Evolutionary conservation across 2,797 vertebrate species (phyloP).

Genomic region (Silurus aristotelis): DNA sequence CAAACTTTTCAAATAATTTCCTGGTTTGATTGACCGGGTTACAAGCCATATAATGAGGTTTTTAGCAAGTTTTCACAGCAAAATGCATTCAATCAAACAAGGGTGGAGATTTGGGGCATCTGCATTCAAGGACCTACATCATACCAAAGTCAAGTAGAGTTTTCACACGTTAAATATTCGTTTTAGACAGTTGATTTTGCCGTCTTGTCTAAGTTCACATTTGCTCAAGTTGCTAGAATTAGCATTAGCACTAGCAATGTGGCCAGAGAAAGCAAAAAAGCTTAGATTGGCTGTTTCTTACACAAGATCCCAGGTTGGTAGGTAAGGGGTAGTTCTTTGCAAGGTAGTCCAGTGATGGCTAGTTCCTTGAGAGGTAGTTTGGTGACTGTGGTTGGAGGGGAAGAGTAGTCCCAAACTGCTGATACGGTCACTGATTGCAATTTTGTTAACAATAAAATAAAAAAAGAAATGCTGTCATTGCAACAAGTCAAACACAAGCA

Average conservation of each 20-base stretch:
- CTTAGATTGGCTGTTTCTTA: not conserved
- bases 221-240: not conserved
- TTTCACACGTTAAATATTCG: not conserved
- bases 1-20: not conserved
- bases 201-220: not conserved
- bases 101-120: not conserved
- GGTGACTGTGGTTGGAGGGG: not conserved
- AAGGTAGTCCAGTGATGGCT: too few relatives aligned
- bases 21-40: not conserved
- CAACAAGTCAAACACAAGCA: not conserved
- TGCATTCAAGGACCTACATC: not conserved
- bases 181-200: not conserved
- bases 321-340: too few relatives aligned
- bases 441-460: not conserved
- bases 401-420: not conserved
- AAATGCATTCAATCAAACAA: not conserved
- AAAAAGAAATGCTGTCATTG: too few relatives aligned
- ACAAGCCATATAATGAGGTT: not conserved
- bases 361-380: too few relatives aligned
- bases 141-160: not conserved
- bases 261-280: not conserved
- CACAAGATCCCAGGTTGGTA: not conserved
- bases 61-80: not conserved
- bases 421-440: not conserved
- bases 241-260: not conserved